Conservation (phyloP, 1,140 invertebrate species). For the Drosophila guanche region DNA sequence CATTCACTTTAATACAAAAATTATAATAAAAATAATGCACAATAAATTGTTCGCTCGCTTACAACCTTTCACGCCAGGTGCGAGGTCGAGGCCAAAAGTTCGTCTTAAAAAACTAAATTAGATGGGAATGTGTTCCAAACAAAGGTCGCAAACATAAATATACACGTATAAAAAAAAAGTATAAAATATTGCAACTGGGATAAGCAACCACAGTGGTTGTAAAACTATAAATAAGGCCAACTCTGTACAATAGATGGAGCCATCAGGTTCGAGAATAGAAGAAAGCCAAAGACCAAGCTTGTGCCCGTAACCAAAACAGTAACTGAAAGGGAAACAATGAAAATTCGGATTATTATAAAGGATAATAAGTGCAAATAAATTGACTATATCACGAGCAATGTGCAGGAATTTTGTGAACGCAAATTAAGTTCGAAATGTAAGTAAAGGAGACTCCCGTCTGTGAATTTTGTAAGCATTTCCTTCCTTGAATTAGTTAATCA, state of each 20-base stretch:
- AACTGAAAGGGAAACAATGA: constrained; percentile 15
- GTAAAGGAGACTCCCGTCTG: constrained; percentile 13
- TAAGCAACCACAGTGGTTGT: constrained; percentile 24
- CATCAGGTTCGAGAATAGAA: constrained; percentile 33
- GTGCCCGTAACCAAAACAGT: constrained; percentile 47
- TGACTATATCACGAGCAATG: too few species aligned
- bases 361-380: neutral
- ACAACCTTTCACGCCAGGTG: constrained; percentile 54
- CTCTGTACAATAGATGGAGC: constrained; percentile 64
- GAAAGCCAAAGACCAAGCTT: constrained; percentile 49
- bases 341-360: neutral
- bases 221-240: constrained; percentile 59
- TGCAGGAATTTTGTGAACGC: too few species aligned
- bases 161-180: constrained; percentile 36
- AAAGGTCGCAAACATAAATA: constrained; percentile 57
- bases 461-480: constrained; percentile 19
- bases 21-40: constrained; percentile 61
- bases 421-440: neutral
- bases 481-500: constrained; percentile 43
- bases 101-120: constrained; percentile 65
- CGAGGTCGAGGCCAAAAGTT: constrained; percentile 20
- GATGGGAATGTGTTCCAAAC: constrained; percentile 54
- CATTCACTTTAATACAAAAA: constrained; percentile 71
- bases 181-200: constrained; percentile 71
- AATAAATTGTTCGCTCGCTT: constrained; percentile 44